phyloP scores from a whole-genome alignment of 2,113 vertebrate genomes.

The Ibidorhyncha struthersii region DNA sequence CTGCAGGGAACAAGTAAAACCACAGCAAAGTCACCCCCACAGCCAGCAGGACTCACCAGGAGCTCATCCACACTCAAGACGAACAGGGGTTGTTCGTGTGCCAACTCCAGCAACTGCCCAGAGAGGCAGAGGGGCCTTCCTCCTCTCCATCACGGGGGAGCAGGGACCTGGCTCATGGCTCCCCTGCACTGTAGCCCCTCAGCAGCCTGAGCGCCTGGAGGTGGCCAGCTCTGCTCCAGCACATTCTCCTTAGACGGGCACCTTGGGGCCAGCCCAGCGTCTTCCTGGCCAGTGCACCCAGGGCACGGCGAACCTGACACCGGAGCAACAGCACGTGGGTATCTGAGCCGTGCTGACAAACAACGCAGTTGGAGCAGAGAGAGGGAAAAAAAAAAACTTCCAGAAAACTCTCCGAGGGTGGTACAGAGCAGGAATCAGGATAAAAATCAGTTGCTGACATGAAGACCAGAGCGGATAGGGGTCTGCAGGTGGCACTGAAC shows the following conservation, averaged over 20 bases:
- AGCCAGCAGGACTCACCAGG: not conserved
- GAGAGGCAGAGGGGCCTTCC: not conserved
- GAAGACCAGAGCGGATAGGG: not conserved
- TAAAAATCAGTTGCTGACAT: not conserved
- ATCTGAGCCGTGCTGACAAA: not conserved
- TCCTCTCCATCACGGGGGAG: not conserved
- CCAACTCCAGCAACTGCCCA: not conserved
- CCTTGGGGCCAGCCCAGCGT: accelerated
- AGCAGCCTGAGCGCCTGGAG: not conserved
- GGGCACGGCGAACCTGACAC: accelerated
- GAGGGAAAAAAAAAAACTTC: not conserved
- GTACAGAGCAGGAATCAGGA: not conserved
- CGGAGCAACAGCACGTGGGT: not conserved
- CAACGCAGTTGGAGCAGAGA: accelerated
- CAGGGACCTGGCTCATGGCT: not conserved
- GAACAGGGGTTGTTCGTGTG: not conserved
- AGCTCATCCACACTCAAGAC: not conserved
- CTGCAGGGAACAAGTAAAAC: constrained; percentile 67
- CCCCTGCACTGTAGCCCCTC: not conserved
- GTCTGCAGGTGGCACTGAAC: not conserved
- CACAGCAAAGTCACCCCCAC: not conserved
- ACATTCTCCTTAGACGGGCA: accelerated
- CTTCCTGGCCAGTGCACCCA: not conserved
- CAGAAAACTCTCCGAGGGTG: not conserved
- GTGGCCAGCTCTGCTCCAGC: not conserved